phyloP scores from a whole-genome alignment of 2,888 invertebrate genomes.

The Temnothorax unifasciatus region DNA sequence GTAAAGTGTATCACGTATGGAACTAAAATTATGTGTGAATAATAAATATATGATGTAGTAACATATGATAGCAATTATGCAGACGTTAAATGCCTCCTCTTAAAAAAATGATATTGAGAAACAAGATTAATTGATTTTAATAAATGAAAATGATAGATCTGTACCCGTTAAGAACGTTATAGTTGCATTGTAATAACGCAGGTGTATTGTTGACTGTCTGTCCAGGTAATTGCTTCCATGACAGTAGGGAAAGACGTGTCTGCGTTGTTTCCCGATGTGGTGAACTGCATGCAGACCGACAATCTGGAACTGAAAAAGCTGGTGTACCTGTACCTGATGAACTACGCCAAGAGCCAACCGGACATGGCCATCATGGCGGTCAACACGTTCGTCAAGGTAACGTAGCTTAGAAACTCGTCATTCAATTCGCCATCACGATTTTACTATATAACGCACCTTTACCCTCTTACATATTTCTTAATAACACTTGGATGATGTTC shows the following conservation, averaged over 20 bases:
- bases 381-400: slow-evolving; percentile 99
- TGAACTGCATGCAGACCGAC: slow-evolving; percentile 99
- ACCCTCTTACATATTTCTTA: slow-evolving; percentile 63
- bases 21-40: background rate
- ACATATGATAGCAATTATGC: background rate
- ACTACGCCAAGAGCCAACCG: slow-evolving; percentile 99
- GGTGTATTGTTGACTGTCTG: slow-evolving; percentile 51
- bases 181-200: slow-evolving; percentile 12
- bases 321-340: slow-evolving; percentile 99
- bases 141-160: slow-evolving; percentile 85
- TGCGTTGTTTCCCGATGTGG: slow-evolving; percentile 99
- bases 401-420: slow-evolving; percentile 75
- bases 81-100: slow-evolving; percentile 1
- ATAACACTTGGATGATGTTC: slow-evolving; percentile 79
- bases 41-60: background rate
- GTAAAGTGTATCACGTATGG: background rate
- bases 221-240: slow-evolving; percentile 99
- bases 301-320: slow-evolving; percentile 99
- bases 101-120: background rate
- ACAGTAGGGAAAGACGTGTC: slow-evolving; percentile 99
- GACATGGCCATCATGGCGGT: slow-evolving; percentile 99
- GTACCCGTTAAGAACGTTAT: slow-evolving; percentile 21
- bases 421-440: slow-evolving; percentile 70
- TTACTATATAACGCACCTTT: slow-evolving; percentile 64
- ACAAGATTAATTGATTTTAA: slow-evolving; percentile 44